These are phyloP conservation scores for Percopsis omiscomaycus DNA, from an alignment of 2,797 vertebrate genomes.

Conservation along the genomic window DNA sequence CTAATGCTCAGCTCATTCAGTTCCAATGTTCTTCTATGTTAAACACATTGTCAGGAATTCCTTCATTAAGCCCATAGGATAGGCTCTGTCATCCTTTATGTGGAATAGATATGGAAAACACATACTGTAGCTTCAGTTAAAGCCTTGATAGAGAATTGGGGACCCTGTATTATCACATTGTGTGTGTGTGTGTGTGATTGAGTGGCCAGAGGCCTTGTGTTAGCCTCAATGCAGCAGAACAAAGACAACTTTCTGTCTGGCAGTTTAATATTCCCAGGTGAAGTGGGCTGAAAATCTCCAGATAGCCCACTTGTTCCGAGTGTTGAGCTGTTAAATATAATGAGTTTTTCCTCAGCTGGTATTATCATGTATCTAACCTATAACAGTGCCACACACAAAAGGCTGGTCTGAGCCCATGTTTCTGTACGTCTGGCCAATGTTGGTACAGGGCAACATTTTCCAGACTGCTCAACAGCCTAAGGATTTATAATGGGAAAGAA, in stretches of 20 bases:
- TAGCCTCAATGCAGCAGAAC: constrained; percentile 74
- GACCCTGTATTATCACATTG: constrained; percentile 54
- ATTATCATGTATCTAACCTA: constrained; percentile 43
- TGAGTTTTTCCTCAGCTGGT: constrained; percentile 62
- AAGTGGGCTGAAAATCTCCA: constrained; percentile 74
- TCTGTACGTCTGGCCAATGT: constrained; percentile 45
- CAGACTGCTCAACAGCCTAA: constrained; percentile 53
- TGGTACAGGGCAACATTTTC: constrained; percentile 59
- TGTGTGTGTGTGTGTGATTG: constrained; percentile 47
- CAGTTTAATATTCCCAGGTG: constrained; percentile 70
- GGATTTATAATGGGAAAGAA: constrained; percentile 65
- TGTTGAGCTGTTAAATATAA: constrained; percentile 90
- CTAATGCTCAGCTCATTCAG: neutral
- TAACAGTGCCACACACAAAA: constrained; percentile 41
- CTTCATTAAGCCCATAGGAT: constrained; percentile 28
- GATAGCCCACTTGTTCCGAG: constrained; percentile 83
- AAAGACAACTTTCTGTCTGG: constrained; percentile 83
- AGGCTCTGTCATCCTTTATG: constrained; percentile 37
- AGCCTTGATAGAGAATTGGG: constrained; percentile 11
- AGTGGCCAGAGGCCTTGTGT: constrained; percentile 57
- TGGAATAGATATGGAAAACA: constrained; percentile 4
- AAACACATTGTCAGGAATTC: constrained; percentile 41
- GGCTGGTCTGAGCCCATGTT: constrained; percentile 35
- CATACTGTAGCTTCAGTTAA: constrained; percentile 3
- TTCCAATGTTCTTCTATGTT: constrained; percentile 6